These are phyloP conservation scores for Beaufortia kweichowensis DNA, from an alignment of 2,113 vertebrate genomes.

Conservation along the genomic window DNA sequence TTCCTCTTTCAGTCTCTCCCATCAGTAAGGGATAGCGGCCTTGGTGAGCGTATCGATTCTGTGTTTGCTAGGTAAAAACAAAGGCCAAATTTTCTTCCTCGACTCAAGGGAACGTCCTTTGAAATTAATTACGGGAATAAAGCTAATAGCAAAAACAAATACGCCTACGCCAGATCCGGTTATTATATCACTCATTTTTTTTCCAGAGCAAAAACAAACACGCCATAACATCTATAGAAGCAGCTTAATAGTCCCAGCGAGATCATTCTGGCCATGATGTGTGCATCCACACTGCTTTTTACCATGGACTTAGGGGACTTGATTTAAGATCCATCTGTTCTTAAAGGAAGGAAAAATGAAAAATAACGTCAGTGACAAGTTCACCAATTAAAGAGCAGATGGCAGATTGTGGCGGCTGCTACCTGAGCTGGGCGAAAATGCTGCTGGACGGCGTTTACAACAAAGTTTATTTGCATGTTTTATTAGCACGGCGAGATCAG, in stretches of 20 bases:
- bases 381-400: slow-evolving; percentile 57
- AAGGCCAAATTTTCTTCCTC: background rate
- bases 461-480: slow-evolving; percentile 35
- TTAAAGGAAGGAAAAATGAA: slow-evolving; percentile 48
- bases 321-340: slow-evolving; percentile 57
- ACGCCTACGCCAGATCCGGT: background rate
- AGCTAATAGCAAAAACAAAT: slow-evolving; percentile 13
- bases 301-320: slow-evolving; percentile 21
- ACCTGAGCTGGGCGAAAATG: slow-evolving; percentile 46
- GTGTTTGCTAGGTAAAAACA: slow-evolving; percentile 8
- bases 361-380: slow-evolving; percentile 47
- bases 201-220: slow-evolving; percentile 30
- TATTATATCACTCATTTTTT: too few species aligned
- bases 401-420: slow-evolving; percentile 41
- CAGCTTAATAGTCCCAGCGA: slow-evolving; percentile 22
- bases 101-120: slow-evolving; percentile 1
- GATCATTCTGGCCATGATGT: slow-evolving; percentile 30
- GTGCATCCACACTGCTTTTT: slow-evolving; percentile 17
- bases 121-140: slow-evolving; percentile 14
- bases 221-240: background rate
- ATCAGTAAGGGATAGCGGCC: slow-evolving; percentile 3
- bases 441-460: slow-evolving; percentile 40
- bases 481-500: slow-evolving; percentile 32
- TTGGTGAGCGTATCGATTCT: slow-evolving; percentile 18
- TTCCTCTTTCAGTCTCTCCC: background rate